Base-by-base conservation (phyloP, 2,797 vertebrate genomes). In the Odontamblyopus lacepedii region DNA sequence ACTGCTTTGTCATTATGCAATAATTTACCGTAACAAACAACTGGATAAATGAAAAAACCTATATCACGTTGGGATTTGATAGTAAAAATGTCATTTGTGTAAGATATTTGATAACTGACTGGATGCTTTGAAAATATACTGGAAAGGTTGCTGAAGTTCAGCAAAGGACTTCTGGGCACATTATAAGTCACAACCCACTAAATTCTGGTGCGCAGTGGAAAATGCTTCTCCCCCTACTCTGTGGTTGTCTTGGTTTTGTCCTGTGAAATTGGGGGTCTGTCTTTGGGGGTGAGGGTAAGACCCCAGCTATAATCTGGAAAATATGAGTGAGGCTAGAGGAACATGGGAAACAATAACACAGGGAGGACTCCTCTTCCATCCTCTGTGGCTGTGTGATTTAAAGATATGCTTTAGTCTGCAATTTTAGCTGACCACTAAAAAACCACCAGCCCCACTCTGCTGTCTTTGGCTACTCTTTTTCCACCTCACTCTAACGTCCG, bases 311-410 rank as follows among this genome's bases (percentile, higher is more conserved):
- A 92, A 92, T 89, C 84, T 91, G 92, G 88, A 94, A 93, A 91
- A 90, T 90, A 92, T 94, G 90, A 92, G 87, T 56, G 61, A 26
- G 82, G 88, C 87, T 91, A 87, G 87, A 85, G 89, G 90, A 94
- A 94, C 93, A 94, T 93, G 93, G 91, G 92, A 94, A 94, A 94
- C 89, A 93, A 94, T 89, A 94, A 94, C 91, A 94, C 78, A 61
- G 75, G 64, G 76, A 88, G 87, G 88, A 90, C 85, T 89, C 87
- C 77, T 83, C 88, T 89, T 87, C 85, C 85, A 88, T 88, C 85
- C 81, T 89, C 69, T 76, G 86, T 26, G 83, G 82, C 80, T 75
- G 63, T 67, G 56, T 82, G 85, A 91, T 88, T 85, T 78, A 35
- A 59, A 87, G 77, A 92, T 88, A 85, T 89, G 88, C 88, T 90